Conservation (phyloP, 2,888 invertebrate species). For the Deroplatys truncata region DNA sequence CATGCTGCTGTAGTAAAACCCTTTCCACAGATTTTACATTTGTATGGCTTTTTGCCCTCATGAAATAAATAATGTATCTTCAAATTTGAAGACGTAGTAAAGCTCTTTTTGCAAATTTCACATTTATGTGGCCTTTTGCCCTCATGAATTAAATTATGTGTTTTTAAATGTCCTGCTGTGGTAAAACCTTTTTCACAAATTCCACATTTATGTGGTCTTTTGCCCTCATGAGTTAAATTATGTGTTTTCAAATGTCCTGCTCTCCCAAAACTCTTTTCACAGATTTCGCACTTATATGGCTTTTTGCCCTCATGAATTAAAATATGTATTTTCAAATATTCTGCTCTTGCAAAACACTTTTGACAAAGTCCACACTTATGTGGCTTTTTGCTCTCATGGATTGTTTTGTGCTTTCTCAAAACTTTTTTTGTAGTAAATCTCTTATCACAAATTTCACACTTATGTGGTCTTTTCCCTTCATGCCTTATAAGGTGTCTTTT, state of each 20-base stretch:
- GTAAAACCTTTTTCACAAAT: background rate
- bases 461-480: too few relatives aligned
- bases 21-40: background rate
- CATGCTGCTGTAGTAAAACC: background rate
- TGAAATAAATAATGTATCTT: background rate
- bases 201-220: background rate
- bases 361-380: background rate
- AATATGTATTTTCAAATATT: background rate
- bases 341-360: background rate
- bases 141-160: background rate
- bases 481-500: too few relatives aligned
- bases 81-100: background rate
- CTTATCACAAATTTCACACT: too few relatives aligned
- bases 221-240: background rate
- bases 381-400: background rate
- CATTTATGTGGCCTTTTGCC: background rate
- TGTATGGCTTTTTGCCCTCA: background rate
- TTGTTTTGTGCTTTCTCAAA: background rate
- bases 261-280: background rate
- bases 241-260: background rate
- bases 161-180: background rate
- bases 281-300: background rate
- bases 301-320: background rate
- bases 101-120: background rate
- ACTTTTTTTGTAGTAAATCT: too few relatives aligned